Evolutionary conservation across 2,888 invertebrate species (phyloP), one percentile per base, ranked within the genome.

Genomic region (Drosophila basisetae): DNA sequence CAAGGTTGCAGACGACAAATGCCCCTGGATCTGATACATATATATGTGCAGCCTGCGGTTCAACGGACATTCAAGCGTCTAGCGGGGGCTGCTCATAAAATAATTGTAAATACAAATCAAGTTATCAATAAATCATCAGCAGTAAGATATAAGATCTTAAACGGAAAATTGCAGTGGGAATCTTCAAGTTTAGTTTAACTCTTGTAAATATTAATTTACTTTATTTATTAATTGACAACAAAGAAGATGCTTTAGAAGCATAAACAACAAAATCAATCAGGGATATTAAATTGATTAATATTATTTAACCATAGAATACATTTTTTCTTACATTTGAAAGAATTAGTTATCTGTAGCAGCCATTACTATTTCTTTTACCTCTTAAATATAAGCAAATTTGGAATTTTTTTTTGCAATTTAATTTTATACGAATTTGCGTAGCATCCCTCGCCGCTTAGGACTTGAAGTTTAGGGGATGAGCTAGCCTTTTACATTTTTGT

Each of bases 1-100:
- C 90, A 87, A 86, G 86, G 84, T 76, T 86, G 84, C 86, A 86
- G 89, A 89, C 84, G 55, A 68, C 52, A 25, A 59, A 54, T 35
- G 47, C 33, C 65, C 64, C 41, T 52, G 56, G 58, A 53, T 49
- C 72, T 33, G 18, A 22, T 31, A 16, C n/a, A 33, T 16, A 25
- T 30, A 28, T 59, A 41, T 76, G 59, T 63, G 60, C 76, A 54
- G 56, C 39, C 53, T 77, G 56, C 55, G 73, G 78, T 66, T 73
- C 65, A 77, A 28, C 66, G 37, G 65, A 60, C 37, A 25, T 76
- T 60, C 28, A 65, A 65, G 56, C 73, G 55, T 37, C 33, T 4
- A 33, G 35, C 64, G 78, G 53, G 43, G 80, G 75, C 54, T 13
- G 59, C 39, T 41, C 39, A 39, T 30, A 39, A 37, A 37, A n/a